Conservation (phyloP, 2,888 invertebrate genomes). For the Drosophila infuscata region DNA sequence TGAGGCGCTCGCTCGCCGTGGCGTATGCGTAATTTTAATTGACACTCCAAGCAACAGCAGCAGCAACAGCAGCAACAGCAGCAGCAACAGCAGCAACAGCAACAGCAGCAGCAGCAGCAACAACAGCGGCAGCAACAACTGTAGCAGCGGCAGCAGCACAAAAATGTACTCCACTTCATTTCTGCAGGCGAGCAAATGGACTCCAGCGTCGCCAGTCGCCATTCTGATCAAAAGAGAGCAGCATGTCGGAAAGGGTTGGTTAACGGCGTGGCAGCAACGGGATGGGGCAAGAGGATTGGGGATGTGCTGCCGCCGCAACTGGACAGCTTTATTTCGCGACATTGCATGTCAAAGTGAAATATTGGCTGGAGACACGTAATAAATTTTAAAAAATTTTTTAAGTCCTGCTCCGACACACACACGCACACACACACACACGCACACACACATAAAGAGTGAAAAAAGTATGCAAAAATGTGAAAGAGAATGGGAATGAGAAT, state of each 20-base stretch:
- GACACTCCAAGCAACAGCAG: constrained; percentile 52
- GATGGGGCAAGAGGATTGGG: neutral
- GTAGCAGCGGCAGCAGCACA: constrained; percentile 17
- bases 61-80: neutral
- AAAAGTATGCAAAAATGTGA: constrained; percentile 34
- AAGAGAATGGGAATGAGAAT: constrained; percentile 25
- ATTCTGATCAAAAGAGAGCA: constrained; percentile 37
- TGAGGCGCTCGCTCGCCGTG: constrained; percentile 10
- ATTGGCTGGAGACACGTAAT: constrained; percentile 84
- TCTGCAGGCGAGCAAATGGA: constrained; percentile 58
- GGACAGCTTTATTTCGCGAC: constrained; percentile 84
- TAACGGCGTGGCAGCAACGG: neutral
- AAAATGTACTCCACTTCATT: constrained; percentile 58
- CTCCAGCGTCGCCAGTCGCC: constrained; percentile 36
- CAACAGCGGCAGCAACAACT: neutral
- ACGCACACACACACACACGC: constrained; percentile 17
- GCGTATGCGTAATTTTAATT: constrained; percentile 73
- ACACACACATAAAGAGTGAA: constrained; percentile 10
- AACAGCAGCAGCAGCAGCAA: neutral
- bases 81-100: neutral
- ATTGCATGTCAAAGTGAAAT: constrained; percentile 84
- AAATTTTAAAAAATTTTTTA: constrained; percentile 81
- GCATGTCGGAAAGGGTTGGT: constrained; percentile 9
- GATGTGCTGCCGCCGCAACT: constrained; percentile 60
- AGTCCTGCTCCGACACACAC: constrained; percentile 52